Conservation (phyloP, 2,888 invertebrate genomes). For the Crioceris asparagi region DNA sequence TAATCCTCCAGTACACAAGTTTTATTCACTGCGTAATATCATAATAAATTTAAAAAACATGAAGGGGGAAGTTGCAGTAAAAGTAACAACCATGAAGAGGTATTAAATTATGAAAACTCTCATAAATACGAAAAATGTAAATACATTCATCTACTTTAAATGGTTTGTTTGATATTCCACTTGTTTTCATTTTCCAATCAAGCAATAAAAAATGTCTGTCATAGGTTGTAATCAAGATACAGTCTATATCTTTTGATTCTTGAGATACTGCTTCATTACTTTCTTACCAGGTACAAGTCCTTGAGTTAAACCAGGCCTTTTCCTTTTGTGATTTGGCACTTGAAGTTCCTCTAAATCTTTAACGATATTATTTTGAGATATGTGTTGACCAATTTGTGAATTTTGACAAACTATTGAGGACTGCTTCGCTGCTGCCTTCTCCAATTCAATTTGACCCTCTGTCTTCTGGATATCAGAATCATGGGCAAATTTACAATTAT, state of each 20-base stretch:
- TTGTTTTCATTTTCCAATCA: too few species aligned
- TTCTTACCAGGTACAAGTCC: conserved; percentile 73
- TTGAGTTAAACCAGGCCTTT: conserved; percentile 68
- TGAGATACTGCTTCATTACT: conserved; percentile 66
- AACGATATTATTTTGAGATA: conserved; percentile 29
- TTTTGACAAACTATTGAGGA: conserved; percentile 22
- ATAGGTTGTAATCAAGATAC: too few species aligned
- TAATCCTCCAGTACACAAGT: too few species aligned
- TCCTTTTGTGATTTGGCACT: conserved; percentile 42
- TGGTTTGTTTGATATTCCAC: too few species aligned
- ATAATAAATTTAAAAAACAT: too few species aligned
- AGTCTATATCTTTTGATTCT: conserved; percentile 43
- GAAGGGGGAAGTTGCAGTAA: too few species aligned
- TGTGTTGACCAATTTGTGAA: conserved; percentile 11
- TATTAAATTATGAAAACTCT: too few species aligned
- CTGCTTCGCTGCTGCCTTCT: conserved; percentile 39
- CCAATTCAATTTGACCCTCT: conserved; percentile 46
- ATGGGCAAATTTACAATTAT: conserved; percentile 86
- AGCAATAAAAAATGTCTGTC: too few species aligned
- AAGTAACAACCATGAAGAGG: too few species aligned
- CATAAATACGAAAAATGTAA: too few species aligned
- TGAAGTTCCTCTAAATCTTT: conserved; percentile 21
- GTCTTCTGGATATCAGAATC: conserved; percentile 71
- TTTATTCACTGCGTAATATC: too few species aligned
- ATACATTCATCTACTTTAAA: too few species aligned